These are phyloP conservation scores for Drosophila cognata DNA, from an alignment of 2,888 invertebrate species.

Conservation along the genomic window DNA sequence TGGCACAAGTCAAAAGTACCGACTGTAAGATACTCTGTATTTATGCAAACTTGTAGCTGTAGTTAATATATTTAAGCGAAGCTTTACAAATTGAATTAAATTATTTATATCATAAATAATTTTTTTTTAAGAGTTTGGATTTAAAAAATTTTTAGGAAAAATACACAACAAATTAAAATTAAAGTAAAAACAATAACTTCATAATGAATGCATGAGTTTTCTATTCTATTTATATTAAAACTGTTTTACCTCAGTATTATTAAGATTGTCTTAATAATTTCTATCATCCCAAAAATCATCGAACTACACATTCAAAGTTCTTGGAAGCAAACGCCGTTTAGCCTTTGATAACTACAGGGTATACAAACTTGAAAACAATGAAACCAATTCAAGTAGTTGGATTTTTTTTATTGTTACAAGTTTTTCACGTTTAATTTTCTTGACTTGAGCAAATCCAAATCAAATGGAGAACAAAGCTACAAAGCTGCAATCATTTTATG, in stretches of 20 bases:
- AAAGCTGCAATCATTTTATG: constrained; percentile 40
- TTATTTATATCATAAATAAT: not conserved
- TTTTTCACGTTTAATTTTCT: constrained; percentile 39
- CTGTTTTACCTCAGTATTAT: not conserved
- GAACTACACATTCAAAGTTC: not conserved
- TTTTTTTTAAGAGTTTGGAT: not conserved
- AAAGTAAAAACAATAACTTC: not conserved
- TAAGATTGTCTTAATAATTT: not conserved
- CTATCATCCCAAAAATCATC: not conserved
- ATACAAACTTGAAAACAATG: constrained; percentile 32
- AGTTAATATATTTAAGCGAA: not conserved
- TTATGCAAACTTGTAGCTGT: not conserved
- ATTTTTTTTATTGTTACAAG: constrained; percentile 22
- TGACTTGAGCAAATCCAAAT: constrained; percentile 39
- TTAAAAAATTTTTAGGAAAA: not conserved
- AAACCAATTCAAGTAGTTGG: constrained; percentile 36
- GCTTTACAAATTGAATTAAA: not conserved
- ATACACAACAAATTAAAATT: rapidly evolving
- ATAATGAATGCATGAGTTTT: not conserved
- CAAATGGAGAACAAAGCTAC: constrained; percentile 59
- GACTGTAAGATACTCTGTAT: constrained; percentile 20
- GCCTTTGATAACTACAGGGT: constrained; percentile 8
- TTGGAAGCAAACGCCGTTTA: not conserved
- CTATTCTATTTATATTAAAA: not conserved
- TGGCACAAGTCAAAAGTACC: not conserved